Evolutionary conservation across 2,797 vertebrate genomes (phyloP), one percentile per base, ranked within the genome.

Genomic region (Channa striata): DNA sequence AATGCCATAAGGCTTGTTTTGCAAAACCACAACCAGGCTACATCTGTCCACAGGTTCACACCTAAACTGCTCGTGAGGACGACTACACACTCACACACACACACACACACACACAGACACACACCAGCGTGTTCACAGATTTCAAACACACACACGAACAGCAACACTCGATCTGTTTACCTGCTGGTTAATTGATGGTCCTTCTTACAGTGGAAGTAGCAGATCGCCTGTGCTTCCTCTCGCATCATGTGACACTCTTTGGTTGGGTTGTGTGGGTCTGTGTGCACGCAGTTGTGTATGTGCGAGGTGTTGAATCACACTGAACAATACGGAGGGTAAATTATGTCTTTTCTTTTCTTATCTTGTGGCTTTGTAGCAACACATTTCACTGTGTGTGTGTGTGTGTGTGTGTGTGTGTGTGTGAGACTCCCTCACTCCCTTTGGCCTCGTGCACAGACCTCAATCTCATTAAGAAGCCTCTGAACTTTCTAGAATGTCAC

Each of bases 401-500:
- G 34, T 49, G n/a, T 50, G 49, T 60, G 34, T 46, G 39, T 36
- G 21, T 30, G 50, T 25, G 40, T 48, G 17, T 60, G 30, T 40
- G 34, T 63, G 47, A 12, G 9, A 34, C 59, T 2, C 5, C 10
- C 46, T 58, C 42, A 30, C 44, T 54, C 58, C 11, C 17, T 33
- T 63, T 63, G 67, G 72, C 68, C 65, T 49, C 4, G 40, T 66
- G 59, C 33, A 42, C 63, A 57, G 72, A 87, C 79, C 67, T 83
- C 84, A 81, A 80, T 89, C 80, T 89, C 81, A 88, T 91, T 88
- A 89, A 77, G 84, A 84, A 16, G 65, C 77, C 74, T 88, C 78
- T 87, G 87, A 88, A 87, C 85, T 87, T 85, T 86, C 80, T 76
- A 81, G 85, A 90, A 87, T 91, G 84, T 87, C 90, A 84, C 1